Evolutionary conservation across 2,888 invertebrate genomes (phyloP).

Genomic region (Hypolimnas misippus): DNA sequence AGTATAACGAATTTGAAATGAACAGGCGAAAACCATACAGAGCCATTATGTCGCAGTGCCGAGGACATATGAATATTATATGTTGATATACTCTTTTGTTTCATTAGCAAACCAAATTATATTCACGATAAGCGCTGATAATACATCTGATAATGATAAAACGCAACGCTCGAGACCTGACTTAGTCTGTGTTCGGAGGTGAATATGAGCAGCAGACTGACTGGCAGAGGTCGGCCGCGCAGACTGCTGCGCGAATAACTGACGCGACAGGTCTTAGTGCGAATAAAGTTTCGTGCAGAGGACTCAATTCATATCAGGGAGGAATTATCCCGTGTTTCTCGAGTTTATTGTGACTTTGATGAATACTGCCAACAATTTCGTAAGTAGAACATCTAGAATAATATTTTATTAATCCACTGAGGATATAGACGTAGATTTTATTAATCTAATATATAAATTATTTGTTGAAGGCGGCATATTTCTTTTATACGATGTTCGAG

Average conservation of each 20-base stretch:
- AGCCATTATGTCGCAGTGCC: not conserved
- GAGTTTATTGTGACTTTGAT: not conserved
- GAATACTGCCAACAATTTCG: not conserved
- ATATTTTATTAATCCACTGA: not conserved
- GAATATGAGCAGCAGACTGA: not conserved
- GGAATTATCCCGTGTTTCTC: not conserved
- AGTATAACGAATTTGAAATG: not conserved
- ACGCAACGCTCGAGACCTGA: not conserved
- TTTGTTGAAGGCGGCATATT: not conserved
- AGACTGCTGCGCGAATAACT: not conserved
- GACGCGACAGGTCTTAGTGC: not conserved
- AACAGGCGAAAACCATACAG: not conserved
- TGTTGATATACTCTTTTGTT: constrained; percentile 15
- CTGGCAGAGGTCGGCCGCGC: not conserved
- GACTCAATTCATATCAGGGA: not conserved
- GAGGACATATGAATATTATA: not conserved
- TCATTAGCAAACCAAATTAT: constrained; percentile 37
- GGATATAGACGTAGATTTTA: not conserved
- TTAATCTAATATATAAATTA: not conserved
- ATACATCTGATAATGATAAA: constrained; percentile 19
- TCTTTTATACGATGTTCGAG: not conserved
- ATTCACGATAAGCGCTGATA: constrained; percentile 35
- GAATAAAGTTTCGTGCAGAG: not conserved
- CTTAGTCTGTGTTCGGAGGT: constrained; percentile 6
- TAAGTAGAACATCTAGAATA: not conserved